phyloP scores from a whole-genome alignment of 2,888 invertebrate genomes.

The Heliconius charithonia region DNA sequence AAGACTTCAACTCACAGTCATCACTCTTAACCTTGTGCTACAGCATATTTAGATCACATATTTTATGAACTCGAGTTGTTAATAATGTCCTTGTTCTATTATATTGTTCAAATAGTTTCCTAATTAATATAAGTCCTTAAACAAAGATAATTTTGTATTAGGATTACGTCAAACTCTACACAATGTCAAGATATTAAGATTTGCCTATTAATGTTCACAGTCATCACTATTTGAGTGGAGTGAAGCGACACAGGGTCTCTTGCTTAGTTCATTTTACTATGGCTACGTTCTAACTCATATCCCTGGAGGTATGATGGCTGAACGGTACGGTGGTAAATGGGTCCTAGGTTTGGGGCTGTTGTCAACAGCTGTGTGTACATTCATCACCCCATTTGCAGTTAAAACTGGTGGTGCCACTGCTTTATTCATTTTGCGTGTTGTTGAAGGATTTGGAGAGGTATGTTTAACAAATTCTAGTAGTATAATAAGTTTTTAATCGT shows the following conservation, averaged over 20 bases:
- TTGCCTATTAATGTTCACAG: constrained; percentile 32
- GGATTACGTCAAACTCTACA: background rate
- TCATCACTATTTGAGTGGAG: constrained; percentile 85
- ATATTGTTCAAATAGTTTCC: background rate
- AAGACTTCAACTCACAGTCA: background rate
- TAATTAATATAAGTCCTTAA: background rate
- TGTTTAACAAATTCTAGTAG: background rate
- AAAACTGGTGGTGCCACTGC: constrained; percentile 80
- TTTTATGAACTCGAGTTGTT: background rate
- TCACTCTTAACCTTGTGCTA: background rate
- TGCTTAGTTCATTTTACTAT: constrained; percentile 92
- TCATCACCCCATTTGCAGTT: constrained; percentile 90
- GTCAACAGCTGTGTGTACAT: constrained; percentile 90
- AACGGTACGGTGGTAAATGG: constrained; percentile 93
- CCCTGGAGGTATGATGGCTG: constrained; percentile 92
- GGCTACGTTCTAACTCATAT: constrained; percentile 93
- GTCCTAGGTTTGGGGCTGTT: constrained; percentile 91
- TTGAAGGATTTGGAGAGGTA: constrained; percentile 87
- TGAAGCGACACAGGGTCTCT: constrained; percentile 88
- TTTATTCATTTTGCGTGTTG: constrained; percentile 82
- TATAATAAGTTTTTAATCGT: background rate
- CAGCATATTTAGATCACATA: background rate
- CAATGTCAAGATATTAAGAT: background rate
- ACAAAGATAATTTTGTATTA: background rate
- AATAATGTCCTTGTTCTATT: background rate